Evolutionary conservation across 2,888 invertebrate species (phyloP), one percentile per base, ranked within the genome.

Genomic region (Blastobasis lacticolella): DNA sequence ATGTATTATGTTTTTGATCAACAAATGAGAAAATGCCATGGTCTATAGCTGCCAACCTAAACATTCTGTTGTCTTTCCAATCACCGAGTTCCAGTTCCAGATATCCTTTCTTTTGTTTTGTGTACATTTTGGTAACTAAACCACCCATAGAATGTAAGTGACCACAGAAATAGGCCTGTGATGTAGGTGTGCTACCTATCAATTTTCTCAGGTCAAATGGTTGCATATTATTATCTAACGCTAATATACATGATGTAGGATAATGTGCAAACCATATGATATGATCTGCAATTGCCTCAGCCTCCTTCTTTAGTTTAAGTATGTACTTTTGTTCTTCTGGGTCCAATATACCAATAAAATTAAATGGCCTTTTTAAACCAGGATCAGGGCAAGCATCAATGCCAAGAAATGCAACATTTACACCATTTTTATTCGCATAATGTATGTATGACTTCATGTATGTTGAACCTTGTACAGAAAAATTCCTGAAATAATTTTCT

Each of bases 21-120:
- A 91, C 86, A 82, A 97, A 97, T 38, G 96, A 95, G 71, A 97
- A 92, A 60, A 95, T 83, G 46, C 96, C 97, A 77, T 97, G 95
- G 80, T 97, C 97, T 60, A 97, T 91, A n/a, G 94, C 96, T 57
- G 92, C 91, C 49, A 97, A 74, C 43, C 97, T 91, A 81, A 90
- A 96, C 94, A 94, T 90, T 85, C 97, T 90, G 70, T 94, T 94
- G 66, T 95, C 94, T 80, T 95, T 97, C 97, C 97, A 97, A 83
- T 97, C 97, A 6, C 94, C 95, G 50, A 97, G 82, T 81, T 97
- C 97, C 53, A 97, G 86, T 81, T 97, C 97, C 54, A 97, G 83
- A 70, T 91, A 94, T 5, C 97, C 97, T 55, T 90, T 91, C 62
- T 92, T 91, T 68, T 97, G 97, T 61, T 94, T 86, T 1, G 96